Base-by-base conservation (phyloP, 1,140 invertebrate species). In the Sycophila sp. region DNA sequence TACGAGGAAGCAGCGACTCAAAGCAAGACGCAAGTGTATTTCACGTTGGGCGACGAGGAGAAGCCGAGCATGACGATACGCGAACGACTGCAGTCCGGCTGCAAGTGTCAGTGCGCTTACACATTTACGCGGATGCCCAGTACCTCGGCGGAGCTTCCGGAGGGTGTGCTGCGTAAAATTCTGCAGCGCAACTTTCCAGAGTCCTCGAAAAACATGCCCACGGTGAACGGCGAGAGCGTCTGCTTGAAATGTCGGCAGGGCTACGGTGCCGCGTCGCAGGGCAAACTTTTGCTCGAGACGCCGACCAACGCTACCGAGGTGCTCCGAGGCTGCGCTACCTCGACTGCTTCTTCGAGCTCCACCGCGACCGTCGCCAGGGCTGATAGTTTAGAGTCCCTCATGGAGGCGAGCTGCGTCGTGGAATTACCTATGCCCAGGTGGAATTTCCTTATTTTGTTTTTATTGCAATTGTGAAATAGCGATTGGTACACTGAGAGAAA, bases 41-140 rank as follows among this genome's bases (percentile, higher is more conserved):
- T 94, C 78, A 92, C 92, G 10, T 83, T 94, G 13, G 93, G 93
- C n/a, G 92, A 92, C 56, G 89, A 93, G 78, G 92, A 93, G 51
- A 89, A 89, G 74, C 91, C 59, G 85, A 87, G 11, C 74, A 10
- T 55, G 0, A 40, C 69, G n/a, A 62, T 67, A 15, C 59, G 73
- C 22, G 45, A 74, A 10, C 64, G 73, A 19, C 58, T 75, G 1
- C 47, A 69, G 7, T 63, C 74, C 3, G 66, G 64, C 4, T 75
- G 72, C 30, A 80, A 72, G 28, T 84, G 82, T 69, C 81, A 82
- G 36, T 83, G 81, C 53, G 78, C 80, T 2, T 80, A 78, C 28
- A 78, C 77, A 60, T 84, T 83, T 47, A 79, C 78, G 0, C 75
- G 77, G 28, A 73, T 83, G 0, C 81, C 81, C 7, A 83, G 81